Base-by-base conservation (phyloP, 2,797 vertebrate genomes). In the Crossoptilon crossoptilon region DNA sequence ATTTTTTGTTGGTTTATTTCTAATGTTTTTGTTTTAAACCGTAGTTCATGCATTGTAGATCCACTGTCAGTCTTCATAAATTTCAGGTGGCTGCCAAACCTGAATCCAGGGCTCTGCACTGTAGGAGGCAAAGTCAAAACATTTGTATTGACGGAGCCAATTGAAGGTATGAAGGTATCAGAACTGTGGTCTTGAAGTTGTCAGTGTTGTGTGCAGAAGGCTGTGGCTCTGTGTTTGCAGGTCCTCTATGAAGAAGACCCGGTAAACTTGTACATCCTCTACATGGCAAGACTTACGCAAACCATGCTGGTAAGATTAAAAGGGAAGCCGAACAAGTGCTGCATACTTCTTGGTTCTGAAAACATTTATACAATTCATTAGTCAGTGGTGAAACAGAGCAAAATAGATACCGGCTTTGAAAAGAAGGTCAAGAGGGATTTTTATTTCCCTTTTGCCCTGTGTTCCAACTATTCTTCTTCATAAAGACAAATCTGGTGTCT, bases 241-340 rank as follows among this genome's bases (percentile, higher is more conserved):
- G 1, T 23, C 10, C 69, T 72, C 41, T 51, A 10, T 0, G 0
- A 44, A 66, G 73, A 26, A 41, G 55, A 58, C 11, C 1, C 1
- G 0, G 23, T 11, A 77, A 78, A 53, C 90, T 14, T 2, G 11
- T 75, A 7, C 64, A 9, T 69, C 39, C 11, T 49, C 17, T 46
- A 2, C 0, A 17, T 70, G 64, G 27, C 33, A 87, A 70, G 75
- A 73, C 55, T n/a, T 35, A 14, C 22, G n/a, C 22, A 70, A 78
- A 66, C n/a, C 41, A 14, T 87, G 41, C 49, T 21, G 6, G 24
- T 46, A 43, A 44, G 19, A 48, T 56, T 51, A 33, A 43, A 83
- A 79, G 51, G 21, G 35, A 64, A 4, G 6, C 22, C 70, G n/a
- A 86, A 60, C 55, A 84, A 71, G 24, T 37, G 31, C 26, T 67